These are phyloP conservation scores for Chrysoperla carnea DNA, from an alignment of 1,140 invertebrate species.

Conservation along the genomic window DNA sequence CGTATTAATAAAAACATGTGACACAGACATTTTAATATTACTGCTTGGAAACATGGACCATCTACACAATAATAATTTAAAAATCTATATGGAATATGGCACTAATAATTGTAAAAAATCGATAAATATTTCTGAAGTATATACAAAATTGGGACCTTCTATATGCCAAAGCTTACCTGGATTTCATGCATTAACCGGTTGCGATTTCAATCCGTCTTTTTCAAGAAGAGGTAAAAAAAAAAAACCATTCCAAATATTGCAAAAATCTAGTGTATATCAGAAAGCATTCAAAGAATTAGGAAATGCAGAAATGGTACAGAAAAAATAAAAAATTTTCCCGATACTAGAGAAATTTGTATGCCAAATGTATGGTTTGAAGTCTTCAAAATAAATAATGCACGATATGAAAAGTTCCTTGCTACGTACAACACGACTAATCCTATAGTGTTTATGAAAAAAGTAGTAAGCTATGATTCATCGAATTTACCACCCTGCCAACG, in stretches of 20 bases:
- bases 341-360: conserved; percentile 8
- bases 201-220: conserved; percentile 6
- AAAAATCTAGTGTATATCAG: conserved; percentile 3
- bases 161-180: conserved; percentile 6
- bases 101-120: conserved; percentile 3
- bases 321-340: conserved; percentile 5
- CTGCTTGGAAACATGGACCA: conserved; percentile 7
- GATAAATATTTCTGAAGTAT: conserved; percentile 6
- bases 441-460: conserved; percentile 12
- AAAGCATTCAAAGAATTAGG: conserved; percentile 5
- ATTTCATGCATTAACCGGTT: conserved; percentile 7
- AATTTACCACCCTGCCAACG: conserved; percentile 11
- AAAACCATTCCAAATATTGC: conserved; percentile 4
- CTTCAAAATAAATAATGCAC: conserved; percentile 9
- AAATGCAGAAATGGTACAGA: conserved; percentile 3
- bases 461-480: conserved; percentile 12
- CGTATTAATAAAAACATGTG: conserved; percentile 7
- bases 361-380: conserved; percentile 27
- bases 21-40: conserved; percentile 9
- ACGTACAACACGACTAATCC: conserved; percentile 9
- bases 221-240: conserved; percentile 5
- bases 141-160: conserved; percentile 5
- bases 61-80: conserved; percentile 4
- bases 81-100: conserved; percentile 8
- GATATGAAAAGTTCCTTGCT: conserved; percentile 11